Evolutionary conservation across 1,140 invertebrate genomes (phyloP), one percentile per base, ranked within the genome.

Genomic region (Adelges cooleyi): DNA sequence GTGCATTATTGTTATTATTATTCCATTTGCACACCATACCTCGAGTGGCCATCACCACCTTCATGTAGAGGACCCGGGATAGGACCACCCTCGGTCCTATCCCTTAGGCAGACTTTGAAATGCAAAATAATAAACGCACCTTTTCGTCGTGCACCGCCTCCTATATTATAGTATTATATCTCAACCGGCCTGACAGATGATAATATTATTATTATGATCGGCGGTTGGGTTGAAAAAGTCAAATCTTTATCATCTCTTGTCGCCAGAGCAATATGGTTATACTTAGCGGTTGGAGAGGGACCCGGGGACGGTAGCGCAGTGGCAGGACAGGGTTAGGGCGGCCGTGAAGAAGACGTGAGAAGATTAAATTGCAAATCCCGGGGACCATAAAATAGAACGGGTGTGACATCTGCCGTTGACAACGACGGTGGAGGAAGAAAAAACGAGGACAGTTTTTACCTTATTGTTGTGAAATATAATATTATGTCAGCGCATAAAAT

Each of bases 361-460:
- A 59, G 54, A 59, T 59, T 59, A 59, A 59, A 59, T 59, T 59
- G 54, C 40, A 59, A 59, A 59, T 59, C 54, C 54, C 22, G 10
- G 23, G 9, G n/a, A 20, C 54, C 54, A 27, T 59, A 59, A 59
- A 59, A 38, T 23, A 44, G 54, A 59, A 44, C 40, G 54, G 54
- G 54, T 59, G 54, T 59, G 54, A 59, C 54, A 59, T 59, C 54
- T 59, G 54, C 54, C 54, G 54, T 59, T 59, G 54, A 59, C 54
- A 59, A 59, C n/a, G 22, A 22, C 36, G 20, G 23, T 18, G 23
- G 8, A 6, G 42, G 54, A 42, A n/a, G 40, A 23, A 38, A 59
- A 59, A 59, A 59, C 18, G 54, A 25, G 40, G 38, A 42, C 38
- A 27, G 38, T 59, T 59, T 59, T 59, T 59, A 59, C 54, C 38